Evolutionary conservation across 2,797 vertebrate genomes (phyloP).

Genomic region (Austrolebias charrua): DNA sequence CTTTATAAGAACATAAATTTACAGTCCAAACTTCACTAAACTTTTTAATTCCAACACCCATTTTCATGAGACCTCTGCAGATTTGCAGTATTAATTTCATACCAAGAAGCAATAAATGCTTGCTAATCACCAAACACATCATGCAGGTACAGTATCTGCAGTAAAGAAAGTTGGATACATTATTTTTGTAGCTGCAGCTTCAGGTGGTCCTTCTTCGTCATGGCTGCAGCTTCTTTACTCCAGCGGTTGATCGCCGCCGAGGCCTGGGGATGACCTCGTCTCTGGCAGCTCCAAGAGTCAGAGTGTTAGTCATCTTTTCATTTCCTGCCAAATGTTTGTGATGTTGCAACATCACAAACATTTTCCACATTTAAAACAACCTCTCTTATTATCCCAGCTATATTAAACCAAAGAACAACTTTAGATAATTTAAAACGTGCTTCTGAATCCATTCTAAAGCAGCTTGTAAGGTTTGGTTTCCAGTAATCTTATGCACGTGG

Average conservation of each 20-base stretch:
- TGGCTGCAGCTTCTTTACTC: slow-evolving; percentile 28
- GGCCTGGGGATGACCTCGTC: slow-evolving; percentile 36
- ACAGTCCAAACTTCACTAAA: too few species aligned
- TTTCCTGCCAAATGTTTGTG: slow-evolving; percentile 33
- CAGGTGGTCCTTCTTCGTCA: slow-evolving; percentile 22
- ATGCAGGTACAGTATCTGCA: neutral
- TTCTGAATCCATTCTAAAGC: neutral
- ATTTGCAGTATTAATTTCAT: slow-evolving; percentile 5
- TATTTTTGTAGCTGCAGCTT: slow-evolving; percentile 13
- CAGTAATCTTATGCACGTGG: too few species aligned
- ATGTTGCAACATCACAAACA: slow-evolving; percentile 7
- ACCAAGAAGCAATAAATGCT: slow-evolving; percentile 17
- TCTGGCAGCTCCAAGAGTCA: slow-evolving; percentile 28
- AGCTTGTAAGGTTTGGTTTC: too few species aligned
- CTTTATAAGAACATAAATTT: too few species aligned
- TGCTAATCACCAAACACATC: slow-evolving; percentile 13
- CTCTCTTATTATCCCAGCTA: neutral
- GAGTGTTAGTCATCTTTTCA: slow-evolving; percentile 40
- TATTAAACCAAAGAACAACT: slow-evolving; percentile 1
- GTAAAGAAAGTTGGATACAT: slow-evolving; percentile 9
- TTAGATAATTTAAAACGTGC: neutral
- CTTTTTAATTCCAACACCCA: too few species aligned
- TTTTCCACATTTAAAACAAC: slow-evolving; percentile 19
- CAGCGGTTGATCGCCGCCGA: slow-evolving; percentile 9
- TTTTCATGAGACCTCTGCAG: too few species aligned